Evolutionary conservation across 1,140 invertebrate genomes (phyloP), one percentile per base, ranked within the genome.

Genomic region (Platorchestia sp.): DNA sequence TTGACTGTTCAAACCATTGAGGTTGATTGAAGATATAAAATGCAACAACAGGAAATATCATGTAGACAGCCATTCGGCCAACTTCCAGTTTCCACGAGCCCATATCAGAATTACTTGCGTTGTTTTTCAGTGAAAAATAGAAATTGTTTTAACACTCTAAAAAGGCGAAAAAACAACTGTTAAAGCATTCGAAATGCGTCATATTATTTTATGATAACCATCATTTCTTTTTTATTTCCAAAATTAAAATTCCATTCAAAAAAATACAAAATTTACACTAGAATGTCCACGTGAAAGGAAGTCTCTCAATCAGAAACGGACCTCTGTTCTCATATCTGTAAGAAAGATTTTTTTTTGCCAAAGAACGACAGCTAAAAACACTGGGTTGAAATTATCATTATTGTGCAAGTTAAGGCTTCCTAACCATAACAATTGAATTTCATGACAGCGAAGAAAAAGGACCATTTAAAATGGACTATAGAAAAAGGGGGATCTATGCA

Each of bases 11-110:
- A 97, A 98, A 99, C 97, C 98, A 98, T 90, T 98, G 97, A 14
- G 98, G 98, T 96, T 99, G 98, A 97, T 99, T 99, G 96, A 99
- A 99, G 96, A 98, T 98, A 97, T 99, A 98, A 96, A 99, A 99
- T 27, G 98, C 96, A 6, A 97, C 97, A 7, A 99, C 98, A 0
- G 99, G 99, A 97, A 99, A 99, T 0, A 98, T 97, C 97, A 99
- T 98, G 96, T 99, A 99, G 95, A 99, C 96, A 45, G 98, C 98
- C 98, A 99, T 99, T 97, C 98, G 98, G 40, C 97, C 97, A 19
- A 98, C 97, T 97, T 99, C 99, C 95, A 99, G 97, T 97, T 98
- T 97, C 98, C 98, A 99, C 95, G 97, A 97, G 59, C 98, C 98
- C 98, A 99, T 98, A 43, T 10, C 43, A 91, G 19, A 19, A 19